A percentile compares a stretch with the other conserved stretches of the same genome.
Evolutionary conservation across 2,113 vertebrate species (phyloP).

Genomic region (Chrysochloris asiatica): DNA sequence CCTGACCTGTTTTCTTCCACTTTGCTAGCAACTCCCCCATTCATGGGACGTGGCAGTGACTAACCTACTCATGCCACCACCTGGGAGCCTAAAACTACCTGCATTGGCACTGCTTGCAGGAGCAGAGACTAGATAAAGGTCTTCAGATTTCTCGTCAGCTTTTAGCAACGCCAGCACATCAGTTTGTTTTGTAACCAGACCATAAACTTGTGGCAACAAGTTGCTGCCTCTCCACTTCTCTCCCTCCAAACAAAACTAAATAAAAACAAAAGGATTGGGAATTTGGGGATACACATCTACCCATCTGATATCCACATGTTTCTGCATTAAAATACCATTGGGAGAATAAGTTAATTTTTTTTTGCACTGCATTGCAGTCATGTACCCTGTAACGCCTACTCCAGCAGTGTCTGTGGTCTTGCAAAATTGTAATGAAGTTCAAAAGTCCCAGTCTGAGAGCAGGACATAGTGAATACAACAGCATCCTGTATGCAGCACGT

Average conservation of each 20-base stretch:
- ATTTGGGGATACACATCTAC: not conserved
- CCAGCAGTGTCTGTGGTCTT: not conserved
- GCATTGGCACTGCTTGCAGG: not conserved
- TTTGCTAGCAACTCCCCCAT: not conserved
- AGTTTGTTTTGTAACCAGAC: not conserved
- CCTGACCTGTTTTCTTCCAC: not conserved
- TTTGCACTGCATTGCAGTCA: not conserved
- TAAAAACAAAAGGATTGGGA: not conserved
- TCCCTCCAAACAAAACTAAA: not conserved
- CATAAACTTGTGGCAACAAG: not conserved
- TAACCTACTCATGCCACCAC: not conserved
- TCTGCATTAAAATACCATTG: not conserved
- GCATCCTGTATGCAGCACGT: not conserved
- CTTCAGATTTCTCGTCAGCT: not conserved
- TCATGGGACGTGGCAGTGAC: not conserved
- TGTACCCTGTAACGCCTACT: not conserved
- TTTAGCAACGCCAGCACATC: too few species aligned
- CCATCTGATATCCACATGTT: not conserved
- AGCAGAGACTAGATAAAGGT: not conserved
- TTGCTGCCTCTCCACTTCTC: not conserved
- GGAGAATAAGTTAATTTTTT: not conserved
- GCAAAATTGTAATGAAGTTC: too few species aligned
- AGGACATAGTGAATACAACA: not conserved
- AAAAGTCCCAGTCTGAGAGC: not conserved
- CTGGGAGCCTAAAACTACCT: not conserved